Evolutionary conservation across 2,797 vertebrate genomes (phyloP), one percentile per base, ranked within the genome.

Genomic region (Mus spretus): DNA sequence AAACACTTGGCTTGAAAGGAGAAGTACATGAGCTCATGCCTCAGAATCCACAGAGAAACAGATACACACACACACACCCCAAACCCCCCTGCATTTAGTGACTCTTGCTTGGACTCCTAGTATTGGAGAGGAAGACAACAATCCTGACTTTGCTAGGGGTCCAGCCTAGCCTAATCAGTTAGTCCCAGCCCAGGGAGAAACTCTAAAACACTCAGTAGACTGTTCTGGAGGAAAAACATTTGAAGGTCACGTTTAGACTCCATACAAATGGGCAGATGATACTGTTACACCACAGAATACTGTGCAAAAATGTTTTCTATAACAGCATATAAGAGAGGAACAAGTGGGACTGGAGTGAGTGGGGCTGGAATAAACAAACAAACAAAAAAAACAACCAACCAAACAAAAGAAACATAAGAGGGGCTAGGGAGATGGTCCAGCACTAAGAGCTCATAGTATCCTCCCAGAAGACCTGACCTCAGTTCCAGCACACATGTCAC

Each of bases 271-370:
- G 44, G 61, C 4, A 86, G 80, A 91, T 61, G 78, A 93, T 20
- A 28, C 47, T 84, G 34, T 55, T 24, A 37, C 47, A 17, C 61
- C 50, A 63, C 63, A 72, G 53, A 91, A 81, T 75, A 37, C 20
- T 67, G 20, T 80, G 7, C 0, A 93, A 84, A 96, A 91, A 34
- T 82, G 2, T 77, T 94, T 93, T 91, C 34, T 75, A 50, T 90
- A 53, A 96, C 95, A 90, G 63, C 34, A 87, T n/a, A 57, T 37
- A 47, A 55, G 20, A 67, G 10, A 50, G 47, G 47, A 50, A 8
- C 47, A 50, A 50, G 47, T 10, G 9, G 47, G 47, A 47, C 47
- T 50, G 9, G 9, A 50, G 47, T 50, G 47, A 50, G 47, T 50
- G 47, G 47, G 47, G 8, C 47, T 8, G 47, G 47, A 8, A 50